Conservation (phyloP, 2,888 invertebrate species). For the Formica aserva region DNA sequence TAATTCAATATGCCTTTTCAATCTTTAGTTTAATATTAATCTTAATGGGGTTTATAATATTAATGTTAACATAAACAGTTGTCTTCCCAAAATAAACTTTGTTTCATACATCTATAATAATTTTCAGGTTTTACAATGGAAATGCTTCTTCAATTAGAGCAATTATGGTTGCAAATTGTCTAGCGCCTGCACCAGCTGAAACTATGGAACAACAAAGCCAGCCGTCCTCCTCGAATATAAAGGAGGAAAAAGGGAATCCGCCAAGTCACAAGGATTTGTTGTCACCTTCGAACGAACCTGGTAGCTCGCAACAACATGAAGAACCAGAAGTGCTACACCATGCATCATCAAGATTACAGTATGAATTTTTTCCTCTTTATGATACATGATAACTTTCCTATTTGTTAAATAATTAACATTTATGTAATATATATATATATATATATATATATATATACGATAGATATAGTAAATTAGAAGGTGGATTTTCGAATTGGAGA, state of each 20-base stretch:
- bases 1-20: not conserved
- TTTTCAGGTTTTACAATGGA: slow-evolving; percentile 90
- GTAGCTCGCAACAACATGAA: slow-evolving; percentile 67
- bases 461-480: slow-evolving; percentile 83
- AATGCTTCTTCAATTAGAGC: slow-evolving; percentile 93
- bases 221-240: slow-evolving; percentile 78
- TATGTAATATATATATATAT: slow-evolving; percentile 7
- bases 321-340: slow-evolving; percentile 80
- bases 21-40: slow-evolving; percentile 3
- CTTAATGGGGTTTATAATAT: not conserved
- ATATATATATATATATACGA: slow-evolving; percentile 32
- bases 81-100: not conserved
- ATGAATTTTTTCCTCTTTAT: slow-evolving; percentile 54
- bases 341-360: slow-evolving; percentile 84
- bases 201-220: slow-evolving; percentile 78
- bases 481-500: slow-evolving; percentile 84
- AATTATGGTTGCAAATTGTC: slow-evolving; percentile 92
- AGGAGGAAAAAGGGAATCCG: slow-evolving; percentile 86
- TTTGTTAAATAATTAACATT: slow-evolving; percentile 21
- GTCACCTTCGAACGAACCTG: slow-evolving; percentile 66
- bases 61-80: not conserved
- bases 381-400: not conserved
- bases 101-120: not conserved
- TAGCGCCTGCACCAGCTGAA: slow-evolving; percentile 84
- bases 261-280: slow-evolving; percentile 87